These are phyloP conservation scores for Drosophila rellima DNA, from an alignment of 2,888 invertebrate species.

Conservation along the genomic window DNA sequence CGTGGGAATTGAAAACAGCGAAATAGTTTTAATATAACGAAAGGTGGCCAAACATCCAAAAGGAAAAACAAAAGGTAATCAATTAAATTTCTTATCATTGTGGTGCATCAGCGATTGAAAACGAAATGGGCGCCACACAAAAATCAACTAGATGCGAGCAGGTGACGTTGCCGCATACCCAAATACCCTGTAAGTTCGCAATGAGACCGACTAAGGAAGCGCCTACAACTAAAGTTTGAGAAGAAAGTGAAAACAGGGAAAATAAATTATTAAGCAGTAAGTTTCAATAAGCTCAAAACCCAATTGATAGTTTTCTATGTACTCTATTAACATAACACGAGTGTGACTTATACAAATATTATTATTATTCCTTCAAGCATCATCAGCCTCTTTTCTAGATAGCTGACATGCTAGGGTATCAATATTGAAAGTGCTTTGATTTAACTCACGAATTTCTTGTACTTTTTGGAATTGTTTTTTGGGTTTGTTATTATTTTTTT, in stretches of 20 bases:
- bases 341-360: too few relatives aligned
- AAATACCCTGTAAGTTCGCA: conserved; percentile 28
- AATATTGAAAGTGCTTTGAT: conserved; percentile 62
- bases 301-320: too few relatives aligned
- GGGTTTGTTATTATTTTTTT: conserved; percentile 25
- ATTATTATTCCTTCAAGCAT: neutral
- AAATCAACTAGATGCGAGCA: conserved; percentile 13
- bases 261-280: too few relatives aligned
- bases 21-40: conserved; percentile 75
- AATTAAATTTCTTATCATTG: conserved; percentile 81
- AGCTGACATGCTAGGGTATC: conserved; percentile 21
- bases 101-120: conserved; percentile 69
- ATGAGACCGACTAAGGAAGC: neutral
- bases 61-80: conserved; percentile 73
- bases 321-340: too few relatives aligned
- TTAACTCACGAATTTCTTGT: conserved; percentile 71
- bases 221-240: neutral
- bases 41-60: conserved; percentile 44
- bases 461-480: conserved; percentile 45
- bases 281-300: too few relatives aligned
- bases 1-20: conserved; percentile 75
- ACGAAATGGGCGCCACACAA: conserved; percentile 53
- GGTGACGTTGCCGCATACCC: neutral
- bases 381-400: neutral
- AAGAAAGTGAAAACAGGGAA: neutral